Evolutionary conservation across 1,140 invertebrate species (phyloP), one percentile per base, ranked within the genome.

Genomic region (Sarcophaga bullata): DNA sequence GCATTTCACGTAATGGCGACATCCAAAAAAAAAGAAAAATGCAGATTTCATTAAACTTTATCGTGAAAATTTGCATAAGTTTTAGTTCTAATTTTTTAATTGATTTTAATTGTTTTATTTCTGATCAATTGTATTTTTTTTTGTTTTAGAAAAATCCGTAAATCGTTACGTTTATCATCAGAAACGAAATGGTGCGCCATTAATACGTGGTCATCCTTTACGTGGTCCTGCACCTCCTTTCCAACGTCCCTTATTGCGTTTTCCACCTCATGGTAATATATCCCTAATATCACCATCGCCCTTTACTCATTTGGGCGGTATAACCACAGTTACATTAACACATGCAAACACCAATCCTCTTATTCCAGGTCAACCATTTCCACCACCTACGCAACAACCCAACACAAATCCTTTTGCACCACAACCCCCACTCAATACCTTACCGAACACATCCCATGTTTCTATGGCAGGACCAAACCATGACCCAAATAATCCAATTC

Each of bases 321-420:
- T 84, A 82, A 84, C 84, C 82, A 84, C 84, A 85, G 68, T 85
- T 85, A 84, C 86, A 86, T 81, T 84, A 84, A 83, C 84, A 50
- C 84, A 82, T 81, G 83, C 83, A 82, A 84, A 86, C 15, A 48
- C 78, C 6, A 78, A 78, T 78, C 75, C 80, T 82, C 78, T 84
- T 75, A 81, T 88, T 84, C 82, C 84, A 89, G 87, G 87, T 84
- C 88, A 85, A 78, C n/a, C 48, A 84, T 88, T 86, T 81, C 83
- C 85, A 84, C 75, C 85, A 80, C 84, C 85, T 83, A 8, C n/a
- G n/a, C 83, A 84, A 81, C 84, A 83, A 73, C 82, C 84, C 84
- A 47, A 84, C 76, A 81, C 84, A 72, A 76, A 83, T 84, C 84
- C 85, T 81, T 86, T 85, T 84, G 83, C 83, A 25, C 47, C 81